phyloP scores from a whole-genome alignment of 2,888 invertebrate genomes.

The Euplagia quadripunctaria region DNA sequence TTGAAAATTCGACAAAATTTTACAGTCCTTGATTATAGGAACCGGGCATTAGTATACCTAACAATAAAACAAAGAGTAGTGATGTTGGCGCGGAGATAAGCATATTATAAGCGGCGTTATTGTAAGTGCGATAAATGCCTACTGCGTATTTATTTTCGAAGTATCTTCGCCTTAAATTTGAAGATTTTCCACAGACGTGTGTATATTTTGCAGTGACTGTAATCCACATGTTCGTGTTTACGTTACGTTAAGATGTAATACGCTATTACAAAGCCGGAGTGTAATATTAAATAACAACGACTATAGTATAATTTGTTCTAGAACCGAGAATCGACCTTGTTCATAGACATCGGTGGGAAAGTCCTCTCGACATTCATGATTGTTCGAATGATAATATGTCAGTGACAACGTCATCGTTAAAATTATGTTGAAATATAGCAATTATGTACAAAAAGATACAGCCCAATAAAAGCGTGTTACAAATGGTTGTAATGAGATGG shows the following conservation, averaged over 20 bases:
- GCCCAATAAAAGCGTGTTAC: not conserved
- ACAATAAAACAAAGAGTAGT: not conserved
- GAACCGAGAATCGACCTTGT: constrained; percentile 1
- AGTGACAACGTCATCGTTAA: not conserved
- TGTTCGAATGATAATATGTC: not conserved
- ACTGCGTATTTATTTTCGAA: not conserved
- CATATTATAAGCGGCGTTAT: not conserved
- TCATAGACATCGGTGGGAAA: not conserved
- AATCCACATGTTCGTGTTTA: constrained; percentile 10
- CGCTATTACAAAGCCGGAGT: not conserved
- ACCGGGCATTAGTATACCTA: too few species aligned
- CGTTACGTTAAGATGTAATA: not conserved
- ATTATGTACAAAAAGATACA: not conserved
- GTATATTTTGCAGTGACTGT: not conserved
- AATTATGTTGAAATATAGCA: not conserved
- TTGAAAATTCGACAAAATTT: too few species aligned
- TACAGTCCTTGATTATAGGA: too few species aligned
- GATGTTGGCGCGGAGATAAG: not conserved
- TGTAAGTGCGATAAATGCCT: not conserved
- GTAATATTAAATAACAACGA: constrained; percentile 3
- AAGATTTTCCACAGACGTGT: constrained; percentile 8
- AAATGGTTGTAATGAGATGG: not conserved
- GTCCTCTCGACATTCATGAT: not conserved
- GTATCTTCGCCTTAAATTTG: constrained; percentile 1
- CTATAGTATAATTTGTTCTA: constrained; percentile 2